Percentiles rank a stretch among this genome's conserved stretches.
These are phyloP conservation scores for Brenthis ino DNA, from an alignment of 2,888 invertebrate genomes.

Conservation along the genomic window DNA sequence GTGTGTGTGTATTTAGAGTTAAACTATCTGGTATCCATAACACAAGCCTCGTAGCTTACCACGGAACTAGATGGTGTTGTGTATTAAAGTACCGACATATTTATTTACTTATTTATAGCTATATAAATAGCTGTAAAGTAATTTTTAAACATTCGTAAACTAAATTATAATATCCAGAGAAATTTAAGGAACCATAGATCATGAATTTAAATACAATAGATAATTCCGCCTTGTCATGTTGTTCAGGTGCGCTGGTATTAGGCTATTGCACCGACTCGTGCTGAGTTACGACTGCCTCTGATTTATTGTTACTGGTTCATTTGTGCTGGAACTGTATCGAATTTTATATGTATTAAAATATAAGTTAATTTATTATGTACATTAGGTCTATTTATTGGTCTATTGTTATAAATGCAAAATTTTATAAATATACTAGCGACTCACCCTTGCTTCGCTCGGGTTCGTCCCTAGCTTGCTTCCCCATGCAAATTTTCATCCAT, in stretches of 20 bases:
- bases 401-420: background rate
- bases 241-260: conserved; percentile 31
- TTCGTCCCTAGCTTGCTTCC: too few relatives aligned
- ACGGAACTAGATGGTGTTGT: too few relatives aligned
- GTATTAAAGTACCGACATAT: too few relatives aligned
- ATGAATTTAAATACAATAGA: conserved; percentile 20
- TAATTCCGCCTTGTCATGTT: conserved; percentile 11
- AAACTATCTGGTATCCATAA: too few relatives aligned
- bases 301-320: conserved; percentile 28
- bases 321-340: conserved; percentile 6
- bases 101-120: too few relatives aligned
- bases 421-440: background rate
- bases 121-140: background rate
- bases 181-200: conserved; percentile 2
- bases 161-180: background rate
- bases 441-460: too few relatives aligned
- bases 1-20: too few relatives aligned
- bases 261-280: conserved; percentile 20
- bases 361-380: background rate
- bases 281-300: conserved; percentile 28
- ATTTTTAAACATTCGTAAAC: background rate
- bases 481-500: too few relatives aligned
- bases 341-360: conserved; percentile 4
- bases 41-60: too few relatives aligned
- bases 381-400: background rate